Percentiles rank a stretch among this genome's conserved stretches.
Evolutionary conservation across 2,797 vertebrate genomes (phyloP).

Genomic region (Distichodus sexfasciatus): DNA sequence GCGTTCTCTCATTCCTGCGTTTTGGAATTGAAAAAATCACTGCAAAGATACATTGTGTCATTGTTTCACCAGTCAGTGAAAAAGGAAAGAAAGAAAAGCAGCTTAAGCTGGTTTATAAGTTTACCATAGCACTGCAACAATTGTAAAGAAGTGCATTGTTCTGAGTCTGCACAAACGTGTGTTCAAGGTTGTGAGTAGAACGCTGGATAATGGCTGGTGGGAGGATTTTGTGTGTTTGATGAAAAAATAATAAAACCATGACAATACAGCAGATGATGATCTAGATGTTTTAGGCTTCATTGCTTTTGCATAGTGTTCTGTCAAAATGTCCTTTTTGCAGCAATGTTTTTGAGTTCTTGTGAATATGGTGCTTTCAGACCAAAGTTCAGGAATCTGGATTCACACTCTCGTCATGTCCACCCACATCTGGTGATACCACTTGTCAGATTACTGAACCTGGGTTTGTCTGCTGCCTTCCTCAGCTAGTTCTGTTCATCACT

Average conservation of each 20-base stretch:
- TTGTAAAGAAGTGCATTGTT: not conserved
- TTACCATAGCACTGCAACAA: not conserved
- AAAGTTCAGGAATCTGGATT: no score
- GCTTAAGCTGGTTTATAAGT: not conserved
- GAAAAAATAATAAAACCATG: constrained; percentile 14
- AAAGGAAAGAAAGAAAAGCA: not conserved
- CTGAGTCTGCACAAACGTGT: not conserved
- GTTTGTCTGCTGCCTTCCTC: no score
- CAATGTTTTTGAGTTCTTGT: no score
- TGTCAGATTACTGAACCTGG: no score
- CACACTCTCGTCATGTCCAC: no score
- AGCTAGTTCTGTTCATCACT: no score
- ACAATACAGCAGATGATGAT: not conserved
- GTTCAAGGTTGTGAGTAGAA: not conserved
- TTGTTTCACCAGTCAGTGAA: constrained; percentile 11
- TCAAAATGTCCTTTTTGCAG: no score
- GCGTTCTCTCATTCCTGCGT: constrained; percentile 47
- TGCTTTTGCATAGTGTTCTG: no score
- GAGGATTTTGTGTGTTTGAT: not conserved
- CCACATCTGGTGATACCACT: no score
- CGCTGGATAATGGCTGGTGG: not conserved
- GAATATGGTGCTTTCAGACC: no score
- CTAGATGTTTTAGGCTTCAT: no score
- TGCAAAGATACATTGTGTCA: constrained; percentile 33
- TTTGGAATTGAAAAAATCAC: constrained; percentile 21